Base-by-base conservation (phyloP, 92 coral and sea anemone species). In the Plumapathes pennacea region DNA sequence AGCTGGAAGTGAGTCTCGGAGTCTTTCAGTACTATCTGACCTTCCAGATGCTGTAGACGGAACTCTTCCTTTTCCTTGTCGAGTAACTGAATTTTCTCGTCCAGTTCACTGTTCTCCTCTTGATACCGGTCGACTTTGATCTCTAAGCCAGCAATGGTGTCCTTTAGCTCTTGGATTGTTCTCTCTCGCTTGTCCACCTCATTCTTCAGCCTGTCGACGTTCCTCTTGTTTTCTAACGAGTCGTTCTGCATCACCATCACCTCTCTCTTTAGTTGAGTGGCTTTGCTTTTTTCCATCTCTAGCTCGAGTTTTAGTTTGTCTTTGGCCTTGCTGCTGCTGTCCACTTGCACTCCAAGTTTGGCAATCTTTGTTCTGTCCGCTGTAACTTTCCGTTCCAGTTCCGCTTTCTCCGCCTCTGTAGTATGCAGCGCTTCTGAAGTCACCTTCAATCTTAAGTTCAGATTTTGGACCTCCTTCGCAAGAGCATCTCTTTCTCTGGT, bases 51-150 rank as follows among this genome's bases (percentile, higher is more conserved):
- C 64, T 94, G 88, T 38, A 65, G 66, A 41, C 85, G 99, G 17
- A 88, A 71, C 25, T 86, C 89, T 40, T 88, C 81, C 54, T 73
- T 85, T 62, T 94, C 99, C 21, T 67, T 81, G 43, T 89, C 99
- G 52, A 88, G 76, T 18, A 79, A 67, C 15, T 85, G 78, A 40
- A 75, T 75, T 71, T 82, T 81, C 46, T 65, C 52, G 34, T 94
- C 94, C 54, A 84, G 73, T 25, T 78, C 68, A 18, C 78, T 86
- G 27, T 78, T 78, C 54, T 94, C 99, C 14, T 78, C 89, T 13
- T 81, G 76, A 60, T 88, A 63, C 30, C 60, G 69, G 23, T 94
- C 96, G 2, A 89, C 68, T 63, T 88, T 81, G 45, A 72, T 67
- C 62, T 94, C 96, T 38, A 89, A 79, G 22, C 85, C 68, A 38